phyloP scores from a whole-genome alignment of 2,113 vertebrate species.

The Tretioscincus oriximinensis region DNA sequence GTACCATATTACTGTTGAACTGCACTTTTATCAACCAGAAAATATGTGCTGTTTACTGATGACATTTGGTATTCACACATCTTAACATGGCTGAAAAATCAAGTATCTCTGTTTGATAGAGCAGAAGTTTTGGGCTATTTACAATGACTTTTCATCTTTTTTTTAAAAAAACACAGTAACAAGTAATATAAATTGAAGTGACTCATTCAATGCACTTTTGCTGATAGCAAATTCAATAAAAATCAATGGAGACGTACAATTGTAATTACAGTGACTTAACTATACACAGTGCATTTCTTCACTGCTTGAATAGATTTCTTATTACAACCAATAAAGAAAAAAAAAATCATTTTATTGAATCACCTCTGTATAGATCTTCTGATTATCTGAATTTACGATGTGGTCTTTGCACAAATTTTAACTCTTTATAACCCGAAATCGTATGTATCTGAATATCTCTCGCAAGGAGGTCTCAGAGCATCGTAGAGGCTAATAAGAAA shows the following conservation, averaged over 20 bases:
- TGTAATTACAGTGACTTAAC: slow-evolving; percentile 7
- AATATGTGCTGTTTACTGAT: neutral
- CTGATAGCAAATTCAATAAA: neutral
- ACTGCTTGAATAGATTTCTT: slow-evolving; percentile 6
- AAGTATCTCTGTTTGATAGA: neutral
- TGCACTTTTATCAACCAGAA: neutral
- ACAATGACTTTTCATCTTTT: neutral
- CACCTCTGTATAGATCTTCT: neutral
- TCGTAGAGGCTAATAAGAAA: too few relatives aligned
- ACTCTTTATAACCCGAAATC: neutral
- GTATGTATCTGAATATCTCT: neutral
- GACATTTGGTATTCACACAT: neutral
- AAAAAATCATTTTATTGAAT: neutral
- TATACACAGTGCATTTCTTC: slow-evolving; percentile 3
- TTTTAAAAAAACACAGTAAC: neutral
- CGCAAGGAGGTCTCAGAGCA: too few relatives aligned
- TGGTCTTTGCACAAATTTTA: neutral
- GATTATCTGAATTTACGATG: neutral
- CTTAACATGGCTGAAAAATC: neutral
- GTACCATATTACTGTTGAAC: neutral
- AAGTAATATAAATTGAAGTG: neutral
- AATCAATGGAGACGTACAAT: neutral
- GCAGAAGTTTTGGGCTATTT: neutral
- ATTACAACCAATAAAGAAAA: slow-evolving; percentile 6
- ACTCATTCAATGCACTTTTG: neutral